phyloP scores from a whole-genome alignment of 2,888 invertebrate genomes.

The Stenodema calcarata region DNA sequence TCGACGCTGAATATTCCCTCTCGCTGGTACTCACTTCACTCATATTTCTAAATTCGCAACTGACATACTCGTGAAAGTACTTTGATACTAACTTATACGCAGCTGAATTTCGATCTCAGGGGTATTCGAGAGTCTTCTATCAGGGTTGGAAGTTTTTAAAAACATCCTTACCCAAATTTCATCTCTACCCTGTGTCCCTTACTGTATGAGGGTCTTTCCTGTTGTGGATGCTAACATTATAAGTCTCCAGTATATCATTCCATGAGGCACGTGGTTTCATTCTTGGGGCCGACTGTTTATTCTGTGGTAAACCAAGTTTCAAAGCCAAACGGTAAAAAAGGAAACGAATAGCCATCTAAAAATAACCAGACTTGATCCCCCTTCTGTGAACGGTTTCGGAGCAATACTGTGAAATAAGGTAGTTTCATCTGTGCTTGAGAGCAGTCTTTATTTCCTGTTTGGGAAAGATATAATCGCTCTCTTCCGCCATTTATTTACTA shows the following conservation, averaged over 20 bases:
- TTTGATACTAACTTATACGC: no score
- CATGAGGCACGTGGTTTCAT: not conserved
- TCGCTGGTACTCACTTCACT: not conserved
- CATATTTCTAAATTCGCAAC: no score
- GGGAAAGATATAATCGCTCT: not conserved
- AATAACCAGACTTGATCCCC: not conserved
- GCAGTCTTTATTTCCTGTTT: not conserved
- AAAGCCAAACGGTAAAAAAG: not conserved
- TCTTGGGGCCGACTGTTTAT: not conserved
- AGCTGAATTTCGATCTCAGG: no score
- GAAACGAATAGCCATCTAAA: conserved; percentile 2
- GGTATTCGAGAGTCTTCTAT: no score
- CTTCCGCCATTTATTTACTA: not conserved
- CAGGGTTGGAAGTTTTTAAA: no score
- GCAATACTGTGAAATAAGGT: not conserved
- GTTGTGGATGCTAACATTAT: no score
- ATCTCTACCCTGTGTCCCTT: no score
- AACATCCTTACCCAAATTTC: no score
- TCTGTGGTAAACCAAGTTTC: not conserved
- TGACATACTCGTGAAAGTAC: no score
- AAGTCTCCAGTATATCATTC: no score
- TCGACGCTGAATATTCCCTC: not conserved
- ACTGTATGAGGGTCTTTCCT: no score
- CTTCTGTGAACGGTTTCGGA: not conserved
- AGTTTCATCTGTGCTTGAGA: not conserved